Conservation (phyloP, 2,113 vertebrate species). For the Pelodiscus sinensis region DNA sequence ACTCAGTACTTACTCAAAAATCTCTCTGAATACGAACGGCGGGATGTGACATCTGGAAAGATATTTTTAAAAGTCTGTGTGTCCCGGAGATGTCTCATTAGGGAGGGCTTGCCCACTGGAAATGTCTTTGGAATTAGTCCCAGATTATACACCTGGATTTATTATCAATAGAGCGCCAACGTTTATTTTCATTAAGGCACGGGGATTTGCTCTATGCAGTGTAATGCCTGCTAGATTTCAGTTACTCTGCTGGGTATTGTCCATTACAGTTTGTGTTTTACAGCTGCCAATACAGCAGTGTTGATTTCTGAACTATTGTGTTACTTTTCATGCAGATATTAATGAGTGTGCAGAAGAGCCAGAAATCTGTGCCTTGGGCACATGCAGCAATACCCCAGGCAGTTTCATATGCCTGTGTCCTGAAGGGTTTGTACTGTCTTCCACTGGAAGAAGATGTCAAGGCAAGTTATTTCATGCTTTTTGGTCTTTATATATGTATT, state of each 20-base stretch:
- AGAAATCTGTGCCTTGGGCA: constrained; percentile 91
- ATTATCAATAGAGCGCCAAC: background rate
- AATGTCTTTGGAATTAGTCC: background rate
- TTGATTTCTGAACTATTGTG: constrained; percentile 34
- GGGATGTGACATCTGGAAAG: background rate
- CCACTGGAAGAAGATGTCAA: constrained; percentile 90
- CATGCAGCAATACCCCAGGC: constrained; percentile 92
- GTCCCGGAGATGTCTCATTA: background rate
- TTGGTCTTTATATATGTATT: constrained; percentile 24
- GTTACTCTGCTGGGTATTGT: background rate
- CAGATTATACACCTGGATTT: constrained; percentile 9
- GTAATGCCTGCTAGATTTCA: background rate
- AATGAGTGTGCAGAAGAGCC: constrained; percentile 91
- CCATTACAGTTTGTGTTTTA: background rate
- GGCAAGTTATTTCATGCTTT: constrained; percentile 80
- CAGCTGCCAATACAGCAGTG: background rate
- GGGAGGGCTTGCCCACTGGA: background rate
- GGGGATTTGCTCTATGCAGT: background rate
- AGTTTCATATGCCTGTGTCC: constrained; percentile 94
- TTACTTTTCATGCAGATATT: constrained; percentile 84
- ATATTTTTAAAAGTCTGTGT: background rate
- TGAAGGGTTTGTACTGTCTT: constrained; percentile 91
- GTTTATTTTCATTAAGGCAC: background rate
- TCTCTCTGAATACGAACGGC: no score
- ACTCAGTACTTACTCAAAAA: background rate